These are phyloP conservation scores for Tinamus major DNA, from an alignment of 2,797 vertebrate genomes.

Conservation along the genomic window DNA sequence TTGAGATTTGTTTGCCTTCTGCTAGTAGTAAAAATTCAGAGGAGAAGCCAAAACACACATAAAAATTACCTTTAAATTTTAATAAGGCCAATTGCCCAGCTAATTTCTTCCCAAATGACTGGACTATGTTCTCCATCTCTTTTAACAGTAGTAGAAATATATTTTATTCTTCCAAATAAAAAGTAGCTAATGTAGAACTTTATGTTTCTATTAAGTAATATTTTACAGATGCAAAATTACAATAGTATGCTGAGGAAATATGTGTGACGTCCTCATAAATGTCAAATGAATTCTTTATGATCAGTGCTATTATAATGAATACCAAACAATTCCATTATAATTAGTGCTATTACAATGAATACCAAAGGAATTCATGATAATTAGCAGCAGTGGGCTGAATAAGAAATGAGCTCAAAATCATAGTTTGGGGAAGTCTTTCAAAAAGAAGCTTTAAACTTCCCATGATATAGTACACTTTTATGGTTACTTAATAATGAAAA, in stretches of 20 bases:
- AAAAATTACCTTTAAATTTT: not conserved
- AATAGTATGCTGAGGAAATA: slow-evolving; percentile 17
- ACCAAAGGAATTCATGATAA: slow-evolving; percentile 45
- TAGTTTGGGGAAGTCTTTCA: not conserved
- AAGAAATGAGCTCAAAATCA: slow-evolving; percentile 55
- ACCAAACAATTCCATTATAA: slow-evolving; percentile 65
- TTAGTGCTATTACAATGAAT: slow-evolving; percentile 61
- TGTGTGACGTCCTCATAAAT: not conserved
- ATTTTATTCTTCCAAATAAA: slow-evolving; percentile 13
- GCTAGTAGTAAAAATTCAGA: not conserved
- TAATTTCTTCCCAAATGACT: not conserved
- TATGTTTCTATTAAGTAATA: slow-evolving; percentile 44
- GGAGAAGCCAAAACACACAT: not conserved
- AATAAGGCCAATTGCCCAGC: not conserved
- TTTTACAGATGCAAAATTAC: slow-evolving; percentile 57
- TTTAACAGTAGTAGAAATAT: not conserved
- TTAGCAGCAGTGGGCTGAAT: slow-evolving; percentile 41
- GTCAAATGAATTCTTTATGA: slow-evolving; percentile 55
- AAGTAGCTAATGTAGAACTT: not conserved
- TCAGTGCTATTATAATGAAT: slow-evolving; percentile 49
- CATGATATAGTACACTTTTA: not conserved
- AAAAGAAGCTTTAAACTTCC: not conserved
- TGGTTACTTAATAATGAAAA: not conserved
- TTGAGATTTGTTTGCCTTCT: not conserved
- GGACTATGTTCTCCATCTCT: not conserved